These are phyloP conservation scores for Phalanger gymnotis DNA, from an alignment of 2,797 vertebrate genomes.

Conservation along the genomic window DNA sequence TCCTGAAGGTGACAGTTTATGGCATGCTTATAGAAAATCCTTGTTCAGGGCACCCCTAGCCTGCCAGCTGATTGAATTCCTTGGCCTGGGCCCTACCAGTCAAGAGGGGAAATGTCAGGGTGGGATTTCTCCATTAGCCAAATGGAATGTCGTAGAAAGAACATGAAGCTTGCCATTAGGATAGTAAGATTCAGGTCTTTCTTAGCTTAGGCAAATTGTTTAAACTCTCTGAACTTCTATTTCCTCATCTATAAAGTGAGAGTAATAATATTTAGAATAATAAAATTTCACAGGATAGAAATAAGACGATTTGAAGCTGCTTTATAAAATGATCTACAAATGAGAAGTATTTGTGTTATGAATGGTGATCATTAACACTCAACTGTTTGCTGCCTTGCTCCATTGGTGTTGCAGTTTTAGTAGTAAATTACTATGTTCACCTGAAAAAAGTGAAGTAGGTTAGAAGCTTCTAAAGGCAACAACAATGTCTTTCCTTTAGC, in stretches of 20 bases:
- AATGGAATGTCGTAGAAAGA: neutral
- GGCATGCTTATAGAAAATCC: neutral
- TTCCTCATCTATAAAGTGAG: neutral
- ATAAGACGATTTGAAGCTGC: neutral
- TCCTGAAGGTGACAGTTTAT: neutral
- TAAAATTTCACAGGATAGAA: too few relatives aligned
- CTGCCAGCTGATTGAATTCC: neutral
- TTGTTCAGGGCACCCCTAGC: neutral
- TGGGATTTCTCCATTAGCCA: neutral
- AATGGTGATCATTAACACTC: neutral
- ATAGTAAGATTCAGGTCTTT: too few relatives aligned
- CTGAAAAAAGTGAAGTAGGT: neutral
- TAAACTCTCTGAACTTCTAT: neutral
- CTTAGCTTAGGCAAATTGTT: neutral
- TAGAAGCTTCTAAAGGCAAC: neutral
- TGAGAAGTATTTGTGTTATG: neutral
- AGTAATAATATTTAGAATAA: too few relatives aligned
- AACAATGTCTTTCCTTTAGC: neutral
- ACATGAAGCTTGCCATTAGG: neutral
- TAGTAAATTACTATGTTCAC: neutral
- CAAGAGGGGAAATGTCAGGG: neutral
- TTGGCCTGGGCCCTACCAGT: neutral
- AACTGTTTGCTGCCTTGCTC: neutral
- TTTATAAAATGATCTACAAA: neutral
- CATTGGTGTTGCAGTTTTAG: neutral